Conservation (phyloP, 2,797 vertebrate genomes). For the Bovichtus variegatus region DNA sequence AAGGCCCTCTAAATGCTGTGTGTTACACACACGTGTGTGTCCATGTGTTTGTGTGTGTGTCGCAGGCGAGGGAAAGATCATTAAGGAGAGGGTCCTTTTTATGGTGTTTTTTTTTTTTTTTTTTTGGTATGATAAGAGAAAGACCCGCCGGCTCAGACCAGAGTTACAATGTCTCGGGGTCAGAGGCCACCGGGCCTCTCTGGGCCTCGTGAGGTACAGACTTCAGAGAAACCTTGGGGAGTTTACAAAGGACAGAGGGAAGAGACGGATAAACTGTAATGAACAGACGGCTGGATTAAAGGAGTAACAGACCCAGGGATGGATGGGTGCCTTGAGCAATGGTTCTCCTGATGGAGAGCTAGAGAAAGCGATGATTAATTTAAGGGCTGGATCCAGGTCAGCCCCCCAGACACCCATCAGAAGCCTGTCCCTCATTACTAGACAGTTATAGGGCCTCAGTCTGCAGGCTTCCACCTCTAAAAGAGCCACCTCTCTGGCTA, state of each 20-base stretch:
- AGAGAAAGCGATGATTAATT: constrained; percentile 35
- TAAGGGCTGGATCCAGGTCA: constrained; percentile 67
- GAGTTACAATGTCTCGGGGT: constrained; percentile 38
- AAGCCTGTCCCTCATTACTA: constrained; percentile 75
- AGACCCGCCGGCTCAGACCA: constrained; percentile 14
- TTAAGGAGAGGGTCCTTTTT: constrained; percentile 23
- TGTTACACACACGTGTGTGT: neutral
- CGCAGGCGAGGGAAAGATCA: neutral
- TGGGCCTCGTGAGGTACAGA: neutral
- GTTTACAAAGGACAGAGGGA: constrained; percentile 16
- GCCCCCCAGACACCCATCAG: constrained; percentile 62
- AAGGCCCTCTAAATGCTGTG: neutral
- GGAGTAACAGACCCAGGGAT: neutral
- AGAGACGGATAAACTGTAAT: neutral
- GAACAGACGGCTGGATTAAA: constrained; percentile 1
- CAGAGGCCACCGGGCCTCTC: constrained; percentile 23
- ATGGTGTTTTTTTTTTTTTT: constrained; percentile 31
- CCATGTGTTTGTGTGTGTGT: constrained; percentile 4
- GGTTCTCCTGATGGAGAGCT: constrained; percentile 9
- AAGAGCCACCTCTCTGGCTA: constrained; percentile 70
- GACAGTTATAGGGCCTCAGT: constrained; percentile 60
- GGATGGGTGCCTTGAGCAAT: constrained; percentile 8
- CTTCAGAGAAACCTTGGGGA: neutral
- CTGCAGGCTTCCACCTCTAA: constrained; percentile 65
- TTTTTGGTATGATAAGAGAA: constrained; percentile 33